Evolutionary conservation across 2,797 vertebrate genomes (phyloP).

Genomic region (Acipenser ruthenus): DNA sequence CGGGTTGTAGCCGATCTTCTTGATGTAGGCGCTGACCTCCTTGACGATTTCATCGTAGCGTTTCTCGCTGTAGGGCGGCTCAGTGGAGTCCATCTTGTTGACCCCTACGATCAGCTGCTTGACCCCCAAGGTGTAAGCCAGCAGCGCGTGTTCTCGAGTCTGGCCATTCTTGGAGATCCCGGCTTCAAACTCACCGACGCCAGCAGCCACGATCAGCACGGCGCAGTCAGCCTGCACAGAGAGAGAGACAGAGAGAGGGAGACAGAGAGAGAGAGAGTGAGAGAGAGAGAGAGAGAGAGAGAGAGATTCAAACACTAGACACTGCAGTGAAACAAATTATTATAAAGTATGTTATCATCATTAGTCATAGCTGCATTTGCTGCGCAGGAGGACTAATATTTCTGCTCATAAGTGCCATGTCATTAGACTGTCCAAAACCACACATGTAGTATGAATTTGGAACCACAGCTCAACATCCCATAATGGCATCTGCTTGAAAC

Average conservation of each 20-base stretch:
- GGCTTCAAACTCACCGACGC: constrained; percentile 28
- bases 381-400: too few species aligned
- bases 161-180: constrained; percentile 37
- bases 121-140: constrained; percentile 27
- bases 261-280: too few species aligned
- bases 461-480: too few species aligned
- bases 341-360: too few species aligned
- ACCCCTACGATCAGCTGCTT: constrained; percentile 23
- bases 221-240: constrained; percentile 25
- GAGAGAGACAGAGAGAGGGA: not conserved
- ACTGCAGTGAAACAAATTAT: too few species aligned
- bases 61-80: constrained; percentile 21
- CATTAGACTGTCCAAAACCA: too few species aligned
- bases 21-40: constrained; percentile 29
- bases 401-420: too few species aligned
- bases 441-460: too few species aligned
- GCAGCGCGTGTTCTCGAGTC: constrained; percentile 26
- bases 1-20: constrained; percentile 37
- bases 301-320: too few species aligned
- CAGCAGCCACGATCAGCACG: constrained; percentile 24
- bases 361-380: too few species aligned
- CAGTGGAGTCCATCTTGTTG: constrained; percentile 30
- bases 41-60: constrained; percentile 29
- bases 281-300: not conserved
- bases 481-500: too few species aligned